Percentiles rank a stretch among this genome's conserved stretches.
phyloP scores from a whole-genome alignment of 2,113 vertebrate species.

The Myotis davidii region DNA sequence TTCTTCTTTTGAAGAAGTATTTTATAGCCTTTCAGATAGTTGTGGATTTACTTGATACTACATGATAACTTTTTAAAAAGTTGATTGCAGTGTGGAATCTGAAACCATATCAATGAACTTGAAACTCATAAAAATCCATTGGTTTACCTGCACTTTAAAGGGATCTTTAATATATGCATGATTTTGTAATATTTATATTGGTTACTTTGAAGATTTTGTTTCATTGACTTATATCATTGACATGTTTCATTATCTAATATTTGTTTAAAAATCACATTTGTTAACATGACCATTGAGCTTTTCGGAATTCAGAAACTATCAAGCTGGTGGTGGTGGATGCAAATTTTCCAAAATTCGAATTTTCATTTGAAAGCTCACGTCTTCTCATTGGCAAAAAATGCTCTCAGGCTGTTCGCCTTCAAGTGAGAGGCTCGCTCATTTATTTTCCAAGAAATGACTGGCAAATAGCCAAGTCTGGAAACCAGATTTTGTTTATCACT shows the following conservation, averaged over 20 bases:
- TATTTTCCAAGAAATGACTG: slow-evolving; percentile 62
- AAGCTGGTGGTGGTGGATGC: background rate
- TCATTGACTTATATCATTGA: background rate
- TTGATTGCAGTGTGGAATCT: background rate
- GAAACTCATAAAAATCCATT: background rate
- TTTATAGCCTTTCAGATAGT: background rate
- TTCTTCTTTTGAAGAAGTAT: background rate
- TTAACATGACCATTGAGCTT: slow-evolving; percentile 21
- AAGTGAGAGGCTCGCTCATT: slow-evolving; percentile 63
- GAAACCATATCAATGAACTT: background rate
- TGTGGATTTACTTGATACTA: background rate
- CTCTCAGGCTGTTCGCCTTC: slow-evolving; percentile 36
- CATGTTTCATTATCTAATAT: background rate
- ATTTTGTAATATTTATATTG: background rate
- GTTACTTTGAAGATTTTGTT: background rate
- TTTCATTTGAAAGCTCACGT: slow-evolving; percentile 61
- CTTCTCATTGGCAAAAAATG: slow-evolving; percentile 61
- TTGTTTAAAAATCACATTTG: background rate
- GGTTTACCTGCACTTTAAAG: background rate
- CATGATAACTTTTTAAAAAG: background rate
- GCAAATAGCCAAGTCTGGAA: slow-evolving; percentile 58
- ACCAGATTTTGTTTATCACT: slow-evolving; percentile 66
- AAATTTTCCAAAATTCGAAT: slow-evolving; percentile 56
- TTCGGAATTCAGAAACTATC: slow-evolving; percentile 36
- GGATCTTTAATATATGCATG: background rate